phyloP scores from a whole-genome alignment of 2,113 vertebrate species.

The Gobiocypris rarus region DNA sequence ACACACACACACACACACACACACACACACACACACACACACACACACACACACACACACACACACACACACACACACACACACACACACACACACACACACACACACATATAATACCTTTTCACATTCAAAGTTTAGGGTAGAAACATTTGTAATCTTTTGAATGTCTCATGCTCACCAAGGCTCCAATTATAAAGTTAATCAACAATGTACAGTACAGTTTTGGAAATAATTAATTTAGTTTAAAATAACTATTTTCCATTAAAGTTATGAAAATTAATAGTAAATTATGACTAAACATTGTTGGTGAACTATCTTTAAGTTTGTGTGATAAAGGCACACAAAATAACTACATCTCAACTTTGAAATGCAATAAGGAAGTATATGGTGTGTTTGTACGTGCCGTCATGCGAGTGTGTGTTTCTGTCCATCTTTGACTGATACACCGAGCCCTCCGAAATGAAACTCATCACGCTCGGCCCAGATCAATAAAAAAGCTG shows the following conservation, averaged over 20 bases:
- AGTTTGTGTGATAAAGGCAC: background rate
- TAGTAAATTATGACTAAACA: too few species aligned
- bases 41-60: too few species aligned
- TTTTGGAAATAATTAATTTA: background rate
- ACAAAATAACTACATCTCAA: slow-evolving; percentile 1
- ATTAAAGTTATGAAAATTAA: too few species aligned
- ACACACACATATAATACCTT: too few species aligned
- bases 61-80: too few species aligned
- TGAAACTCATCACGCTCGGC: slow-evolving; percentile 48
- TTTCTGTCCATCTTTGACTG: slow-evolving; percentile 25
- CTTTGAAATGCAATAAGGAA: slow-evolving; percentile 9
- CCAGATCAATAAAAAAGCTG: slow-evolving; percentile 56
- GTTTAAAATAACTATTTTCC: background rate
- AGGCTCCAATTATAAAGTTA: background rate
- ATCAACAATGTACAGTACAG: background rate
- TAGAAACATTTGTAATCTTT: too few species aligned
- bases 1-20: too few species aligned
- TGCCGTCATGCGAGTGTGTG: background rate
- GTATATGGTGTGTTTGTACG: slow-evolving; percentile 2
- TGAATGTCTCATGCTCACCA: background rate
- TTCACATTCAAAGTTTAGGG: too few species aligned
- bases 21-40: too few species aligned
- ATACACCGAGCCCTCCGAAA: slow-evolving; percentile 33
- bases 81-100: too few species aligned
- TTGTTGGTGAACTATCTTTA: background rate